Base-by-base conservation (phyloP, 2,113 vertebrate genomes). In the Tetraodon nigroviridis region DNA sequence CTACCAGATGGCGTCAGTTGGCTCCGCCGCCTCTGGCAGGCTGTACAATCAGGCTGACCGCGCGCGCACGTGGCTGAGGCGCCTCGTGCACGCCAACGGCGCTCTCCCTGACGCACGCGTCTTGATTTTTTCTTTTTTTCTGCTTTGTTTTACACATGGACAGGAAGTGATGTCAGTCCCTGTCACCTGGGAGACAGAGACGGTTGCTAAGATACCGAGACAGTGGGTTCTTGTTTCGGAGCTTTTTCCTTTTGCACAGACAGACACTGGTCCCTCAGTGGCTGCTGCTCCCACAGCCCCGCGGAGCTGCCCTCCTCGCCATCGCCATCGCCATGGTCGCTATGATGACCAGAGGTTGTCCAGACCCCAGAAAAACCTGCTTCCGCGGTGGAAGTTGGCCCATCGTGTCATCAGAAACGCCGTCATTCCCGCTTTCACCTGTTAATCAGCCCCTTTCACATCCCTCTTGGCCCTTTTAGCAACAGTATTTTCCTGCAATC, bases 141-240 rank as follows among this genome's bases (percentile, higher is more conserved):
- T 44, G 41, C 15, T 62, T 62, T 57, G 63, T 53, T 49, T 55
- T 15, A 55, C 63, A 47, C 67, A 81, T 67, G 71, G 75, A 88
- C 83, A 89, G 89, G 90, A 91, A 90, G 86, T 91, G 89, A 90
- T 87, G 88, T 90, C 82, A 81, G 75, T 79, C 79, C 75, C 78
- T 63, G 86, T 91, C 89, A 89, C 89, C 89, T 79, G 84, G 89
- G 88, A 88, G 87, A 90, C 75, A 20, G 88, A 89, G 84, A 79
- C 82, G 81, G 90, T 92, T 92, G 89, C 90, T 91, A 88, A 85
- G 90, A 85, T 80, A 92, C 90, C 42, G 50, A 85, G 87, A 92
- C 90, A 92, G 89, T 86, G 82, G 85, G 85, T 84, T 90, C 83
- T 87, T 89, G 87, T 88, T 89, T 87, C 79, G 69, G 74, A 80